Percentiles rank a stretch among this genome's conserved stretches.
Evolutionary conservation across 1,140 invertebrate species (phyloP).

Genomic region (Pemphigus obesinymphae): DNA sequence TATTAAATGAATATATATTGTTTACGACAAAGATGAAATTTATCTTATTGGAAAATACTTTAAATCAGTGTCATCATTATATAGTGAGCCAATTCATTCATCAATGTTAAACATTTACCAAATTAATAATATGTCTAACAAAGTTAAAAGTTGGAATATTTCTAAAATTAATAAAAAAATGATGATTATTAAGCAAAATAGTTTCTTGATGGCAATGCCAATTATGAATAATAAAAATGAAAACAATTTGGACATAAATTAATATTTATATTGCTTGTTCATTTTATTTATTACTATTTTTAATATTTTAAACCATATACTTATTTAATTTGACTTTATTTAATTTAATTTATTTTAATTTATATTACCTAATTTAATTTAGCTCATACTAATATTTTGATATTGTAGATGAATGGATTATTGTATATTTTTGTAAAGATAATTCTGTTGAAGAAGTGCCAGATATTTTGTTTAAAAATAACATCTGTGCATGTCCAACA

Average conservation of each 20-base stretch:
- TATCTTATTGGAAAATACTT: background rate
- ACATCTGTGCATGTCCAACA: background rate
- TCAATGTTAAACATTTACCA: background rate
- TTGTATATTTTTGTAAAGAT: background rate
- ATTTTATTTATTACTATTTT: too few relatives aligned
- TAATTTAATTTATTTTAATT: too few relatives aligned
- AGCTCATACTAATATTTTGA: background rate
- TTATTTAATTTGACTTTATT: too few relatives aligned
- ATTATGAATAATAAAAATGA: background rate
- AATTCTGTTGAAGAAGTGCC: background rate
- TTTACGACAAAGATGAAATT: background rate
- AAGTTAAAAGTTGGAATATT: too few relatives aligned
- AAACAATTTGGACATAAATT: background rate
- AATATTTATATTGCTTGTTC: too few relatives aligned
- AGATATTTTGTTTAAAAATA: background rate
- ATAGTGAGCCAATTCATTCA: background rate
- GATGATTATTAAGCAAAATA: background rate
- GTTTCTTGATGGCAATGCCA: background rate
- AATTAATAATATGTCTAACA: background rate
- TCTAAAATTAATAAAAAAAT: background rate
- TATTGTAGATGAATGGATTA: background rate
- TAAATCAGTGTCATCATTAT: background rate
- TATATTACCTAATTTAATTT: background rate
- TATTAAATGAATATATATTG: background rate
- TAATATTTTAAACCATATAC: too few relatives aligned